Evolutionary conservation across 1,140 invertebrate genomes (phyloP).

Genomic region (Argopecten irradians): DNA sequence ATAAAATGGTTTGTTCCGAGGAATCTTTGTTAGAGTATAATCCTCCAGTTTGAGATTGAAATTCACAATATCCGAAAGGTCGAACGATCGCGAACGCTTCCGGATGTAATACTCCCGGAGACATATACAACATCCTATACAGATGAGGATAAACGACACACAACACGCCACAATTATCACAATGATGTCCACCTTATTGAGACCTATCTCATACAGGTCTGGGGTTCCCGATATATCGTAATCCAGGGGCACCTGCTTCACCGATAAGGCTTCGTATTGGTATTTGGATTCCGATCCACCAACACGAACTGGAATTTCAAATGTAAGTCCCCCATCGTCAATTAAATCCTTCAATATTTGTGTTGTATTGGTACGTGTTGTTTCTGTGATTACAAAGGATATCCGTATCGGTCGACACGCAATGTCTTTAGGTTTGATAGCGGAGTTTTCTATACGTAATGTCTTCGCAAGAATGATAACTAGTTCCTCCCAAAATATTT

Average conservation of each 20-base stretch:
- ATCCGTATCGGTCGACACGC: constrained; percentile 42
- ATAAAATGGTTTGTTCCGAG: constrained; percentile 44
- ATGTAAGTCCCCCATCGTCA: background rate
- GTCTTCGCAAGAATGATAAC: constrained; percentile 35
- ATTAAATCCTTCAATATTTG: background rate
- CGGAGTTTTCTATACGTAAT: constrained; percentile 34
- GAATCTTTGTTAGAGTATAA: constrained; percentile 54
- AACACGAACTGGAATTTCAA: constrained; percentile 26
- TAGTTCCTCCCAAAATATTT: constrained; percentile 38
- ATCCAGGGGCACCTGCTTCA: constrained; percentile 36
- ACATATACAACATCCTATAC: constrained; percentile 51
- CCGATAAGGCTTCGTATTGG: constrained; percentile 29
- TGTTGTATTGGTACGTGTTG: constrained; percentile 19
- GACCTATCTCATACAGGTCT: constrained; percentile 30
- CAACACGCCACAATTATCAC: constrained; percentile 56
- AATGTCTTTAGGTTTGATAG: constrained; percentile 33
- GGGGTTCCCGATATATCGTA: constrained; percentile 14
- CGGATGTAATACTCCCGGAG: constrained; percentile 51
- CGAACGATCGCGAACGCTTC: constrained; percentile 52
- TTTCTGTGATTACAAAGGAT: constrained; percentile 38
- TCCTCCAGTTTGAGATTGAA: constrained; percentile 57
- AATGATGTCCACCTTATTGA: constrained; percentile 52
- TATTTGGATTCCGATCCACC: constrained; percentile 33
- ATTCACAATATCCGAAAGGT: constrained; percentile 51
- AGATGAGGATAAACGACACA: constrained; percentile 44